A percentile compares a stretch with the other conserved stretches of the same genome.
These are phyloP conservation scores for Halocaridina rubra DNA, from an alignment of 2,888 invertebrate species.

Conservation along the genomic window DNA sequence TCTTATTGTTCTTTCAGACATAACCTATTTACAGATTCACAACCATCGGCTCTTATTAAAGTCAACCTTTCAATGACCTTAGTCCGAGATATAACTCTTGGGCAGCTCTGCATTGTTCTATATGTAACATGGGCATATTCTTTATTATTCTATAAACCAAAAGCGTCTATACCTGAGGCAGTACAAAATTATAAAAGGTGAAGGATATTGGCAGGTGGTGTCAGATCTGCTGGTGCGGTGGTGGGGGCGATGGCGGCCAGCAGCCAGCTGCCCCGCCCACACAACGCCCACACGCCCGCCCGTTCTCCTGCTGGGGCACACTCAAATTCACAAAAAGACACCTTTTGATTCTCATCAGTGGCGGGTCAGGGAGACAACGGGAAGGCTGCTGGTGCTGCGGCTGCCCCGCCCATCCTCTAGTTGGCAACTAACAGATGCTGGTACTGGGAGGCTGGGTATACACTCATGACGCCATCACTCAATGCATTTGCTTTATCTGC, in stretches of 20 bases:
- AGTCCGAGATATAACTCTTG: conserved; percentile 47
- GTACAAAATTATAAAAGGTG: conserved; percentile 64
- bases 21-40: conserved; percentile 61
- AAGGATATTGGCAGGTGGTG: conserved; percentile 58
- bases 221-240: conserved; percentile 58
- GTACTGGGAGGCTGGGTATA: conserved; percentile 63
- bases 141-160: conserved; percentile 62
- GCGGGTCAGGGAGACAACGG: conserved; percentile 55
- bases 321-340: conserved; percentile 51
- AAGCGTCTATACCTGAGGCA: conserved; percentile 64
- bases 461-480: conserved; percentile 60
- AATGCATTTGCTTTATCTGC: conserved; percentile 54
- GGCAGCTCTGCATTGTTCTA: conserved; percentile 61
- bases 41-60: conserved; percentile 57
- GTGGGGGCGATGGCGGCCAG: conserved; percentile 51
- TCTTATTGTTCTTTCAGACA: conserved; percentile 47
- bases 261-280: conserved; percentile 60
- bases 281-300: conserved; percentile 48
- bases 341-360: conserved; percentile 62
- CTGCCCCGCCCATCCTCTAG: conserved; percentile 46
- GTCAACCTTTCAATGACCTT: conserved; percentile 57
- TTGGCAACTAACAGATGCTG: conserved; percentile 63
- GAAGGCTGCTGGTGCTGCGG: conserved; percentile 46
- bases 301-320: conserved; percentile 54
- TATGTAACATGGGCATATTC: conserved; percentile 59